Percentiles rank a stretch among this genome's conserved stretches.
Evolutionary conservation across 2,888 invertebrate species (phyloP).

Genomic region (Bembecia ichneumoniformis): DNA sequence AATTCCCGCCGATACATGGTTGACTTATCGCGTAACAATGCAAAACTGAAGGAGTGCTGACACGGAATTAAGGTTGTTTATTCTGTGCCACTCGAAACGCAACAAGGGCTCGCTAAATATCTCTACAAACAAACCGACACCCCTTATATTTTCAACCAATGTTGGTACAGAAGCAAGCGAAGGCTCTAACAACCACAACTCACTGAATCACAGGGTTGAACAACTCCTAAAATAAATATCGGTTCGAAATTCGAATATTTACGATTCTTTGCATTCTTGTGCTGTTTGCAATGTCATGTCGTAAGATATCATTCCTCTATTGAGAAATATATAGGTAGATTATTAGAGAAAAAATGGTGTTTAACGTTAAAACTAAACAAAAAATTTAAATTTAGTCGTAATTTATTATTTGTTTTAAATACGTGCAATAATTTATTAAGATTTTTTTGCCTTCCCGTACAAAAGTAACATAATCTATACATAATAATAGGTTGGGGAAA

Average conservation of each 20-base stretch:
- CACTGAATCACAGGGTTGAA: neutral
- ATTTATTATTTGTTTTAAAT: too few species aligned
- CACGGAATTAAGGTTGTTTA: conserved; percentile 41
- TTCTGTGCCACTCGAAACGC: conserved; percentile 39
- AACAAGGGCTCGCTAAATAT: conserved; percentile 55
- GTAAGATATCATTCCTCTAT: too few species aligned
- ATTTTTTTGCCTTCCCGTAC: too few species aligned
- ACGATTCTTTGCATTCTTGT: neutral
- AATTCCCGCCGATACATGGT: conserved; percentile 13
- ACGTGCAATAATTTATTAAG: too few species aligned
- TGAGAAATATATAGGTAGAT: too few species aligned
- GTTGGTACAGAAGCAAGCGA: conserved; percentile 25
- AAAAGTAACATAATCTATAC: too few species aligned
- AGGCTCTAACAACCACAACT: neutral
- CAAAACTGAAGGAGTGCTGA: conserved; percentile 44
- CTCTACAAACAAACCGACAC: conserved; percentile 35
- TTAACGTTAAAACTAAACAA: too few species aligned
- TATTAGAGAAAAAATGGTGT: too few species aligned
- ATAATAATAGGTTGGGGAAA: too few species aligned
- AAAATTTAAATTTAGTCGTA: too few species aligned
- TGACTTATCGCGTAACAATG: conserved; percentile 32
- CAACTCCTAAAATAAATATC: neutral
- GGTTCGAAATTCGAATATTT: neutral
- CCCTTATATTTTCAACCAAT: conserved; percentile 11
- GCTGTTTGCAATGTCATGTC: too few species aligned